phyloP scores from a whole-genome alignment of 2,113 vertebrate species.

The Tiliqua scincoides region DNA sequence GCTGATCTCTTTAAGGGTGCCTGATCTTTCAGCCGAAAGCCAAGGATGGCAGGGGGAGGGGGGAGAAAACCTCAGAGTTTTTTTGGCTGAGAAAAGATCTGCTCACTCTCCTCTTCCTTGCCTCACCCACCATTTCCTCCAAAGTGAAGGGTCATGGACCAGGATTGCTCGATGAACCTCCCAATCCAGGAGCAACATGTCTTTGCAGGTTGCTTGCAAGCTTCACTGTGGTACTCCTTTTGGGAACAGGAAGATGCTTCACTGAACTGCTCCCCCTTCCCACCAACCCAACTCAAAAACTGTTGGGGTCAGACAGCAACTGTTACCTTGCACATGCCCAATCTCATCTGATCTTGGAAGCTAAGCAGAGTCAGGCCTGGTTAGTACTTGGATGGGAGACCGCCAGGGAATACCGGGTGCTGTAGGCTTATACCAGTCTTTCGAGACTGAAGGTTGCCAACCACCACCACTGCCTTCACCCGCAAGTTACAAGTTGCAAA shows the following conservation, averaged over 20 bases:
- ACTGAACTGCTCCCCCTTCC: too few relatives aligned
- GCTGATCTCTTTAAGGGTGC: background rate
- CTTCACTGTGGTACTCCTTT: background rate
- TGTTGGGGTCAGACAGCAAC: too few relatives aligned
- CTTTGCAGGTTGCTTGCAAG: background rate
- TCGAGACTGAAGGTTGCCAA: too few relatives aligned
- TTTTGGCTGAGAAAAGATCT: background rate
- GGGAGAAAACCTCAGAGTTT: background rate
- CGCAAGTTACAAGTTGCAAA: too few relatives aligned
- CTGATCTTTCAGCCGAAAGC: constrained; percentile 6
- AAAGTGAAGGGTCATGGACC: background rate
- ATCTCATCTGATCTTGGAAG: too few relatives aligned
- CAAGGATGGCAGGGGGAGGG: background rate
- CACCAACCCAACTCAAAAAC: too few relatives aligned
- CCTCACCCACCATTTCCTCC: background rate
- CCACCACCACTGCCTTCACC: background rate
- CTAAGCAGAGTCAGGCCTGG: too few relatives aligned
- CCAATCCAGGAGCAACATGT: background rate
- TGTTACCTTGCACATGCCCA: too few relatives aligned
- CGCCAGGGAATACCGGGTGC: too few relatives aligned
- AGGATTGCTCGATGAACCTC: background rate
- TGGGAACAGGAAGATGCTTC: too few relatives aligned
- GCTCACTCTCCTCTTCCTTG: background rate
- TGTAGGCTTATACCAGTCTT: too few relatives aligned
- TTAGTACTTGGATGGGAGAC: too few relatives aligned